These are phyloP conservation scores for Hesperia comma DNA, from an alignment of 2,888 invertebrate species.

Conservation along the genomic window DNA sequence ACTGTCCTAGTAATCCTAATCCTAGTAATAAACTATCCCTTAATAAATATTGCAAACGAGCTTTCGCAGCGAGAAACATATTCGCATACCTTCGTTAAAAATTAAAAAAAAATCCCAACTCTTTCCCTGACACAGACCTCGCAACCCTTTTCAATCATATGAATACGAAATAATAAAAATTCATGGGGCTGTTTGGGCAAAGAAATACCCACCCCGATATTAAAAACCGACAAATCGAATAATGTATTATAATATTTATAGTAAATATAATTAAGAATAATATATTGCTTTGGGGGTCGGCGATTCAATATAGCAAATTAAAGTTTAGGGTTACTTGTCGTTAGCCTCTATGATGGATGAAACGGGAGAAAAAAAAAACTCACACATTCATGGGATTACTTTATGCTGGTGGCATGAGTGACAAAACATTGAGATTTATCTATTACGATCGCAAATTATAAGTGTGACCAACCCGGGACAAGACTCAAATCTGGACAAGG, in stretches of 20 bases:
- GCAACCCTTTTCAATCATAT: conserved; percentile 28
- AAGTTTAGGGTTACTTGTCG: conserved; percentile 33
- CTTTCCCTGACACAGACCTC: background rate
- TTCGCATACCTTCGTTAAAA: background rate
- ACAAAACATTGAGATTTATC: no score
- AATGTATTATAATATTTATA: conserved; percentile 52
- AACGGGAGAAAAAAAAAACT: background rate
- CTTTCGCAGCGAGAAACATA: background rate
- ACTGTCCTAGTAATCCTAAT: no score
- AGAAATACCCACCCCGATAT: conserved; percentile 44
- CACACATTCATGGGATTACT: background rate
- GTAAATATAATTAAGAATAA: conserved; percentile 56
- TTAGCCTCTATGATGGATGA: conserved; percentile 8
- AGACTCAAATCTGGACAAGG: no score
- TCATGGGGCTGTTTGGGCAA: conserved; percentile 16
- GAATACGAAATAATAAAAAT: conserved; percentile 31
- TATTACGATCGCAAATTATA: no score
- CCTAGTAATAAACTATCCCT: no score
- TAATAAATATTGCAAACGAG: background rate
- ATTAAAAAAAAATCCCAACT: background rate
- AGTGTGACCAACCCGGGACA: no score
- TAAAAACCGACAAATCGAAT: conserved; percentile 56
- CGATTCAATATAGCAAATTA: conserved; percentile 33
- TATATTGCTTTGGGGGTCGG: conserved; percentile 45
- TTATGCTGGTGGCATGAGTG: no score